Base-by-base conservation (phyloP, 2,888 invertebrate species). In the Lepetodrilus schrolli region DNA sequence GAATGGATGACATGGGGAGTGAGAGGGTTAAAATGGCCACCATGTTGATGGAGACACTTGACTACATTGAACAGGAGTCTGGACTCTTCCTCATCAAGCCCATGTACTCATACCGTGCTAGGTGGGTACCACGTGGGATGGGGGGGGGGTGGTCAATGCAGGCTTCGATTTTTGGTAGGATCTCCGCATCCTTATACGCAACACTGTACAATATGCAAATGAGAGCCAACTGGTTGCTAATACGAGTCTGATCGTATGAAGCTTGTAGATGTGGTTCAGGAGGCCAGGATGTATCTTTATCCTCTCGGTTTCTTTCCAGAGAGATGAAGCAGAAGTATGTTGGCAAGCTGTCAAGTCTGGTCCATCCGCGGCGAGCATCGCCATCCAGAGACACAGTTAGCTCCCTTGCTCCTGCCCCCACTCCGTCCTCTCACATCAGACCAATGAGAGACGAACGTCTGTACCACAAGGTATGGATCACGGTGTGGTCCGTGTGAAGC, bases 41-140 rank as follows among this genome's bases (percentile, higher is more conserved):
- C 49, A 75, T 85, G 51, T 78, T 90, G 75, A 90, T 88, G 85
- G 87, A 87, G 30, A 87, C 87, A 0, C 75, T 90, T 10, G 88
- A 89, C 50, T 77, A 79, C 21, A 87, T 90, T 30, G 90, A 90
- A 77, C 80, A 86, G 51, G 87, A 90, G 68, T 90, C 89, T 1
- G 90, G 90, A 13, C 86, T 90, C 17, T 90, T 90, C 81, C 87
- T 90, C 17, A 90, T 90, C 79, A 90, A 90, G 75, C 90, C 90
- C 2, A 85, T 90, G 83, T 90, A 85, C 74, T 90, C 90, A 0
- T 89, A 87, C 74, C 82, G 85, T 43, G 86, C 85, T 13, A 84
- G 86, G 89, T 89, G 80, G 74, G 79, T 74, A 36, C n/a, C n/a
- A n/a, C n/a, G n/a, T n/a, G n/a, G n/a, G n/a, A n/a, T n/a, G n/a